Evolutionary conservation across 2,113 vertebrate species (phyloP).

Genomic region (Capreolus pygargus): DNA sequence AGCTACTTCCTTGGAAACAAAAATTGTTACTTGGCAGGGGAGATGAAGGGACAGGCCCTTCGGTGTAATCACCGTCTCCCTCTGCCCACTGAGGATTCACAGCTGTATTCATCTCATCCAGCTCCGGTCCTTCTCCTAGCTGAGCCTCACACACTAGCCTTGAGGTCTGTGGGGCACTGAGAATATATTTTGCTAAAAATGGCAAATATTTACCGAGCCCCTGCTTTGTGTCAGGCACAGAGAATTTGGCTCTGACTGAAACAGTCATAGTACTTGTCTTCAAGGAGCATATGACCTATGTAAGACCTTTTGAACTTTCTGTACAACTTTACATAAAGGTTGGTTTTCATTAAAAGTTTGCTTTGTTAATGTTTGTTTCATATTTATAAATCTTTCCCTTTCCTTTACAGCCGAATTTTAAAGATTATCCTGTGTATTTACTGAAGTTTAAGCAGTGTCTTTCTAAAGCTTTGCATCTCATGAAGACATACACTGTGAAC

Average conservation of each 20-base stretch:
- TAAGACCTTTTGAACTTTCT: background rate
- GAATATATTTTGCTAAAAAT: background rate
- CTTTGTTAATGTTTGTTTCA: constrained; percentile 16
- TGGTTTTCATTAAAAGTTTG: constrained; percentile 19
- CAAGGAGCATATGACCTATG: background rate
- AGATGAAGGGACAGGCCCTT: background rate
- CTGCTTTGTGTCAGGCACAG: background rate
- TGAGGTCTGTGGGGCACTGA: background rate
- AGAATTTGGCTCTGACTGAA: background rate
- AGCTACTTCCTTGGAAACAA: background rate
- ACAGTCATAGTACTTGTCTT: background rate
- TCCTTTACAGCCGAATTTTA: constrained; percentile 93
- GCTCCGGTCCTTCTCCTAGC: background rate
- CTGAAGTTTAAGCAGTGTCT: constrained; percentile 96
- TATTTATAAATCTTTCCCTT: constrained; percentile 42
- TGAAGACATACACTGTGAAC: constrained; percentile 94
- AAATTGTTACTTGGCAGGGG: background rate
- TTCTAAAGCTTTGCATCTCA: constrained; percentile 96
- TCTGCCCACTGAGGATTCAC: background rate
- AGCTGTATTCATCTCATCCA: background rate
- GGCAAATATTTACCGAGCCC: background rate
- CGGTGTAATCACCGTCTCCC: background rate
- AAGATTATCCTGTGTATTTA: constrained; percentile 95
- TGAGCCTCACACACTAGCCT: background rate
- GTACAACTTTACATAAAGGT: background rate